Conservation (phyloP, 2,113 vertebrate genomes). For the Petrocephalus zakoni region DNA sequence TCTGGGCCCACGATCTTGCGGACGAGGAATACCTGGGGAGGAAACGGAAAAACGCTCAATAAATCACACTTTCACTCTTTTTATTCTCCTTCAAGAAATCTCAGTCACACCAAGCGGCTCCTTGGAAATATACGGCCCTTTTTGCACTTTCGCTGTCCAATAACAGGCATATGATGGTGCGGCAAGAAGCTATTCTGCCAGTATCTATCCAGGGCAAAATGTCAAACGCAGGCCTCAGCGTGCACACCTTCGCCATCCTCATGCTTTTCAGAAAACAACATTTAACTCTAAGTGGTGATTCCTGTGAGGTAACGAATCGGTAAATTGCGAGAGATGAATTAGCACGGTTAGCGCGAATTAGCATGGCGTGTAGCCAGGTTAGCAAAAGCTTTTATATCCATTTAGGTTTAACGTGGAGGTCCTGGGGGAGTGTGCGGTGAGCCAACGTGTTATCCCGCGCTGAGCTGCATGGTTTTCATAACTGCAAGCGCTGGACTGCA, state of each 20-base stretch:
- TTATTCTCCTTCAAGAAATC: not conserved
- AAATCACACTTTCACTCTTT: not conserved
- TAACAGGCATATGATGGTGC: not conserved
- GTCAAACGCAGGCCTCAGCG: not conserved
- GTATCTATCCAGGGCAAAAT: not conserved
- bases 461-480: not conserved
- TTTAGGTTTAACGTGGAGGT: not conserved
- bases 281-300: not conserved
- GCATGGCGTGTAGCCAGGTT: not conserved
- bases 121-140: not conserved
- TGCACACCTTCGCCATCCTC: not conserved
- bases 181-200: not conserved
- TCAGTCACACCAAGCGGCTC: not conserved
- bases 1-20: constrained; percentile 88
- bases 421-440: not conserved
- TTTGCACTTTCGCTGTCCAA: not conserved
- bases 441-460: not conserved
- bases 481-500: not conserved
- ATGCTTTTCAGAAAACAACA: not conserved
- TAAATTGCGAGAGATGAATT: not conserved
- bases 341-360: not conserved
- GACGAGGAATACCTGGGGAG: constrained; percentile 84
- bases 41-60: not conserved
- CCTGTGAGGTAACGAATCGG: not conserved
- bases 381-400: not conserved